Percentiles rank a stretch among this genome's conserved stretches.
Conservation (phyloP, 2,113 vertebrate species). For the rat (Rattus norvegicus) region DNA sequence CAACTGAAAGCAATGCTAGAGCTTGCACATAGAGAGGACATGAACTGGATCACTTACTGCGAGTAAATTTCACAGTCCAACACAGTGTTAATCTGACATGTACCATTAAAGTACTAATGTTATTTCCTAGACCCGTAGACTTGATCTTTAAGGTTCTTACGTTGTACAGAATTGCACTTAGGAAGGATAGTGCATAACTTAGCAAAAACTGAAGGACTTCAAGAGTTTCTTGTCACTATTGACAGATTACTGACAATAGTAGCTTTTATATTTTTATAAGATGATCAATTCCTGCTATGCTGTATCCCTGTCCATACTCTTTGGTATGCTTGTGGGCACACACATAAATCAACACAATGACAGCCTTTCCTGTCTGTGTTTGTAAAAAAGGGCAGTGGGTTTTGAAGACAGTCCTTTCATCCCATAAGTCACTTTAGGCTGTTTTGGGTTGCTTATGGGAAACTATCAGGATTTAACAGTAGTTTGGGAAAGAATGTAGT, state of each 20-base stretch:
- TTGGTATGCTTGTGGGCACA: neutral
- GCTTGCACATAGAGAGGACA: neutral
- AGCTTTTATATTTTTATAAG: neutral
- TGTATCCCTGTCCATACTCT: neutral
- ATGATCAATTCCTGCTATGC: neutral
- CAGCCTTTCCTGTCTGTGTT: neutral
- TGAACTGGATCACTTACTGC: slow-evolving; percentile 14
- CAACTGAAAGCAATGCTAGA: neutral
- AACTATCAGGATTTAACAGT: neutral
- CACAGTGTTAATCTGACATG: neutral
- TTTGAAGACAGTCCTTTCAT: neutral
- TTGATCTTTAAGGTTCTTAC: neutral
- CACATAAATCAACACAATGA: neutral
- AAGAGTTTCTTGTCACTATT: neutral
- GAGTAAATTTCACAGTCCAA: slow-evolving; percentile 2
- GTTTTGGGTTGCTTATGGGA: neutral
- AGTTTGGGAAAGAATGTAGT: neutral
- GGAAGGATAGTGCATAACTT: neutral
- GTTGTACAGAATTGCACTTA: neutral
- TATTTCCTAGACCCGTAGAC: neutral
- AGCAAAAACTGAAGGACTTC: neutral
- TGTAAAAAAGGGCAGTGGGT: neutral
- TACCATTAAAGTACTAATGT: neutral
- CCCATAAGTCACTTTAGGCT: neutral
- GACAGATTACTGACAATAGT: neutral